These are phyloP conservation scores for Odocoileus hemionus DNA, from an alignment of 2,113 vertebrate species.

Conservation along the genomic window DNA sequence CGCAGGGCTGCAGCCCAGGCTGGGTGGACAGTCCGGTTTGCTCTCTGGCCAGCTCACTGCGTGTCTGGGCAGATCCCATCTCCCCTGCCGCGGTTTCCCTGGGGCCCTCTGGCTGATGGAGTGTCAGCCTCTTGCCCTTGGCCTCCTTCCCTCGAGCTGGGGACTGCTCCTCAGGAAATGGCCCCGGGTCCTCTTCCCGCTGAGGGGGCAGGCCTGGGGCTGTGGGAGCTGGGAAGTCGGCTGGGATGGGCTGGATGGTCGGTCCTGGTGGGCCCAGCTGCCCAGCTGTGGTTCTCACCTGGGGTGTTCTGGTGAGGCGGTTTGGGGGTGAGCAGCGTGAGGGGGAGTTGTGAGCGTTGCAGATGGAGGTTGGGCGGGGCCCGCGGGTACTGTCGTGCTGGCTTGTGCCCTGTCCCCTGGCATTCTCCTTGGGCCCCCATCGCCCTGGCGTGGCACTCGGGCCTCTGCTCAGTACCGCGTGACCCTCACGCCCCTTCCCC, in stretches of 20 bases:
- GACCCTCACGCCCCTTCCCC: too few relatives aligned
- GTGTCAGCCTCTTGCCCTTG: not conserved
- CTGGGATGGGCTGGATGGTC: accelerated
- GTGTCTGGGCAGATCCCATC: accelerated
- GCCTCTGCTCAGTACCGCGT: not conserved
- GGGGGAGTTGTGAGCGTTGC: accelerated
- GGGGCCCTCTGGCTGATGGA: not conserved
- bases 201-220: not conserved
- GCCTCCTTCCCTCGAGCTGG: not conserved
- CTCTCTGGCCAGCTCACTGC: not conserved
- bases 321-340: accelerated
- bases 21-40: accelerated
- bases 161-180: not conserved
- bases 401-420: not conserved
- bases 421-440: not conserved
- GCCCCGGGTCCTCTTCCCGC: not conserved
- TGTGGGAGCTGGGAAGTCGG: not conserved
- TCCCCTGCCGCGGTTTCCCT: not conserved
- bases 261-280: not conserved
- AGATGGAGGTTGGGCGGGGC: not conserved
- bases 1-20: not conserved
- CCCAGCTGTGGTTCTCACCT: not conserved
- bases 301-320: accelerated
- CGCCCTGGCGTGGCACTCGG: not conserved
- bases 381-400: accelerated